phyloP scores from a whole-genome alignment of 2,113 vertebrate species.

The Ceyx melanurus region DNA sequence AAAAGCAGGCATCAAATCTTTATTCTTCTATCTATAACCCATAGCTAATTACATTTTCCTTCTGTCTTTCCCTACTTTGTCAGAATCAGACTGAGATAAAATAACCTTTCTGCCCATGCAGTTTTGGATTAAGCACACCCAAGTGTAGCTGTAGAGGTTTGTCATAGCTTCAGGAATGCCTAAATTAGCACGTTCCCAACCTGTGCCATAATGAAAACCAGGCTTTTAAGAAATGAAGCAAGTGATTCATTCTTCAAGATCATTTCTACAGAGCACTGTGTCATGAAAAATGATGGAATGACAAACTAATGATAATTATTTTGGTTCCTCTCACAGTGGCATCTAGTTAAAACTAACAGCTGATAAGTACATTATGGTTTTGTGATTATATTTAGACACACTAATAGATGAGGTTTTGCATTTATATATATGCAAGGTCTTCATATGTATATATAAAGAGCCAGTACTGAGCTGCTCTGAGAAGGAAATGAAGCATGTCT shows the following conservation, averaged over 20 bases:
- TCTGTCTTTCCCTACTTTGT: neutral
- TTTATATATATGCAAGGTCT: neutral
- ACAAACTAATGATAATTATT: conserved; percentile 12
- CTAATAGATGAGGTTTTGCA: neutral
- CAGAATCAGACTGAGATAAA: neutral
- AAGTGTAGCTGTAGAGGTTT: neutral
- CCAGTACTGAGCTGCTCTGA: neutral
- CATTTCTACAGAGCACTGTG: neutral
- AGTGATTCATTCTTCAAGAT: neutral
- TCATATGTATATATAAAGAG: neutral
- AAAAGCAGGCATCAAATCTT: neutral
- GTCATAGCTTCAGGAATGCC: neutral
- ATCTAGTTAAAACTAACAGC: neutral
- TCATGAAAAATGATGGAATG: neutral
- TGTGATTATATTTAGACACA: neutral
- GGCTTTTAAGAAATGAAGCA: neutral
- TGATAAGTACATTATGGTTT: neutral
- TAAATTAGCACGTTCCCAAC: neutral
- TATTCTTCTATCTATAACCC: neutral
- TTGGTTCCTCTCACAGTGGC: neutral
- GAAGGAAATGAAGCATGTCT: neutral
- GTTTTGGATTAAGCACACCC: neutral
- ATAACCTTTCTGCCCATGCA: neutral
- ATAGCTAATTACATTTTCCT: neutral
- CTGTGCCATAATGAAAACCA: neutral